Percentiles rank a stretch among this genome's conserved stretches.
These are phyloP conservation scores for Syrphus vitripennis DNA, from an alignment of 2,888 invertebrate genomes.

Conservation along the genomic window DNA sequence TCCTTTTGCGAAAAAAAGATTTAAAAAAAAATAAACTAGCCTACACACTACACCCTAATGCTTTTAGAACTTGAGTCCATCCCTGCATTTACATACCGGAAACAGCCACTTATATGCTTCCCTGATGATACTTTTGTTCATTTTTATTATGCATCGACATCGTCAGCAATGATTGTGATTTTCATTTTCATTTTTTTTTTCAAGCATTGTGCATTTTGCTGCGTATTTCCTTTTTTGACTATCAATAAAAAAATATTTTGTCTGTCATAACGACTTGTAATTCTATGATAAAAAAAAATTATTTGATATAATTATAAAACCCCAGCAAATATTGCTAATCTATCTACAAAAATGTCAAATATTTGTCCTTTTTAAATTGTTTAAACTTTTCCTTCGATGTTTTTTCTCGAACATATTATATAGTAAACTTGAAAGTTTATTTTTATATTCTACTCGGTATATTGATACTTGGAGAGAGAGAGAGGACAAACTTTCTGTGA, in stretches of 20 bases:
- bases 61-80: too few species aligned
- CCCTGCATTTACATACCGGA: background rate
- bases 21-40: too few species aligned
- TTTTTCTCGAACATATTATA: background rate
- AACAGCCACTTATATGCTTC: background rate
- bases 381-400: background rate
- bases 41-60: too few species aligned
- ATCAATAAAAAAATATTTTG: background rate
- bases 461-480: too few species aligned
- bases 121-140: background rate
- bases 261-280: background rate
- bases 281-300: too few species aligned
- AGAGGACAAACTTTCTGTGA: too few species aligned
- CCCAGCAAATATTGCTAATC: background rate
- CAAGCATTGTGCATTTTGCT: too few species aligned
- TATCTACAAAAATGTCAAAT: background rate
- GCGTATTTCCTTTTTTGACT: background rate
- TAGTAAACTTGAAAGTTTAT: background rate
- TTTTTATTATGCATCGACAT: background rate
- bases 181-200: background rate
- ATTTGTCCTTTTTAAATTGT: background rate
- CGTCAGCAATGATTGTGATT: background rate
- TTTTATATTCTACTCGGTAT: too few species aligned
- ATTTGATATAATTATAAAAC: background rate
- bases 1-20: too few species aligned